phyloP scores from a whole-genome alignment of 2,888 invertebrate genomes.

The Drosophila borborema region DNA sequence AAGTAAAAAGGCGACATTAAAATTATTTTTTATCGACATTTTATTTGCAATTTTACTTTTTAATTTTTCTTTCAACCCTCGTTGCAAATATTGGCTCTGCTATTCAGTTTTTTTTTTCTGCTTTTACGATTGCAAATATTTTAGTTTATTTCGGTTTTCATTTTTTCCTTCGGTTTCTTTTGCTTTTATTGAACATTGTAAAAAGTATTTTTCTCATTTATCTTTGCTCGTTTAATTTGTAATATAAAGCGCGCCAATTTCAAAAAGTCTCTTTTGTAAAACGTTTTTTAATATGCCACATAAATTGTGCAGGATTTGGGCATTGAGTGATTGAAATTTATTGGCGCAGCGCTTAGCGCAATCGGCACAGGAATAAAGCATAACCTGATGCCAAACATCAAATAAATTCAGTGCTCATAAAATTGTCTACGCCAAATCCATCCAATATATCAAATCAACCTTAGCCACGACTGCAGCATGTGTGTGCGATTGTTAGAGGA shows the following conservation, averaged over 20 bases:
- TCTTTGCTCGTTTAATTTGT: slow-evolving; percentile 70
- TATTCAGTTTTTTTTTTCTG: slow-evolving; percentile 17
- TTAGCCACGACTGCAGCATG: slow-evolving; percentile 20
- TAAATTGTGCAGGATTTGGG: slow-evolving; percentile 73
- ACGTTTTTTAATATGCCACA: slow-evolving; percentile 73
- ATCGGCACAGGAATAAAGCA: slow-evolving; percentile 21
- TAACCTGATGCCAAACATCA: slow-evolving; percentile 68
- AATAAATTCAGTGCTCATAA: slow-evolving; percentile 77
- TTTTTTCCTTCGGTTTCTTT: slow-evolving; percentile 25
- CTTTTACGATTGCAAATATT: slow-evolving; percentile 63
- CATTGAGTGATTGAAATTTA: slow-evolving; percentile 64
- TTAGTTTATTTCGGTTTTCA: slow-evolving; percentile 53
- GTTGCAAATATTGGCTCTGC: slow-evolving; percentile 45
- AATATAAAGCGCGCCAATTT: slow-evolving; percentile 53
- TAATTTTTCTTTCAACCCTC: slow-evolving; percentile 40
- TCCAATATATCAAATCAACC: slow-evolving; percentile 75
- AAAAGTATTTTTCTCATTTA: slow-evolving; percentile 56
- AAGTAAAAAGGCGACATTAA: slow-evolving; percentile 77
- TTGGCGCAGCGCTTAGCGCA: slow-evolving; percentile 45
- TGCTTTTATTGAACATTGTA: slow-evolving; percentile 59
- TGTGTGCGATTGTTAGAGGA: slow-evolving; percentile 14
- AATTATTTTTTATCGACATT: slow-evolving; percentile 77
- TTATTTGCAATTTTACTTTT: slow-evolving; percentile 65
- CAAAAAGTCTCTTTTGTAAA: slow-evolving; percentile 52
- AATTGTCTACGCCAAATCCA: slow-evolving; percentile 77